Evolutionary conservation across 2,797 vertebrate genomes (phyloP).

Genomic region (Trichosurus vulpecula): DNA sequence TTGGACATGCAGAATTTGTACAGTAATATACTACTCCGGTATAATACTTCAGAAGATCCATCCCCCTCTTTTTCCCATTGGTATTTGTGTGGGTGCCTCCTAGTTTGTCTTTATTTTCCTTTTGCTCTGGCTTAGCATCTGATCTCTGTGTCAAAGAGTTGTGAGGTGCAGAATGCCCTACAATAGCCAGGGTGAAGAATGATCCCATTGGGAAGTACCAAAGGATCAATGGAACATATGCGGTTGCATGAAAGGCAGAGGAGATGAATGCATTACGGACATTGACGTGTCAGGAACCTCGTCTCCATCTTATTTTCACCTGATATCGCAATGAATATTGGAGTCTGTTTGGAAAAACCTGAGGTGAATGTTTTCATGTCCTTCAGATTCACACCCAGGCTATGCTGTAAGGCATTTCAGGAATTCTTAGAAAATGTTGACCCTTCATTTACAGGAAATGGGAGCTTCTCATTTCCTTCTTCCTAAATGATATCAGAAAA

Average conservation of each 20-base stretch:
- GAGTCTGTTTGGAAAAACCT: constrained; percentile 5
- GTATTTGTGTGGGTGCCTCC: constrained; percentile 1
- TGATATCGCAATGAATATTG: background rate
- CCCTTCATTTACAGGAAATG: background rate
- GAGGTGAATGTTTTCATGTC: constrained; percentile 23
- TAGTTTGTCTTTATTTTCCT: constrained; percentile 44
- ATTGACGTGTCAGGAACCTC: constrained; percentile 63
- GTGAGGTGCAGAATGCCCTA: constrained; percentile 46
- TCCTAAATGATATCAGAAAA: background rate
- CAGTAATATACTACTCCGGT: too few species aligned
- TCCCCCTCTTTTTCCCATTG: constrained; percentile 52
- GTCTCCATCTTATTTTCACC: constrained; percentile 52
- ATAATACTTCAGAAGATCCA: constrained; percentile 56
- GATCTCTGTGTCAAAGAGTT: constrained; percentile 75
- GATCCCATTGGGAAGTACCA: constrained; percentile 68
- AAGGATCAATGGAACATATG: constrained; percentile 64
- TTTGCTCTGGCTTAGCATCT: constrained; percentile 45
- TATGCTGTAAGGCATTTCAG: background rate
- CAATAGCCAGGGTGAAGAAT: constrained; percentile 76
- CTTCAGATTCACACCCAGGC: background rate
- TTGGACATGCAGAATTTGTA: constrained; percentile 62
- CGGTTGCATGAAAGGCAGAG: constrained; percentile 61
- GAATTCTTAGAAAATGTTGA: constrained; percentile 18
- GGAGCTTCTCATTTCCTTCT: background rate
- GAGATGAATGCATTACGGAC: background rate